Base-by-base conservation (phyloP, 2,113 vertebrate genomes). In the Myxocyprinus asiaticus region DNA sequence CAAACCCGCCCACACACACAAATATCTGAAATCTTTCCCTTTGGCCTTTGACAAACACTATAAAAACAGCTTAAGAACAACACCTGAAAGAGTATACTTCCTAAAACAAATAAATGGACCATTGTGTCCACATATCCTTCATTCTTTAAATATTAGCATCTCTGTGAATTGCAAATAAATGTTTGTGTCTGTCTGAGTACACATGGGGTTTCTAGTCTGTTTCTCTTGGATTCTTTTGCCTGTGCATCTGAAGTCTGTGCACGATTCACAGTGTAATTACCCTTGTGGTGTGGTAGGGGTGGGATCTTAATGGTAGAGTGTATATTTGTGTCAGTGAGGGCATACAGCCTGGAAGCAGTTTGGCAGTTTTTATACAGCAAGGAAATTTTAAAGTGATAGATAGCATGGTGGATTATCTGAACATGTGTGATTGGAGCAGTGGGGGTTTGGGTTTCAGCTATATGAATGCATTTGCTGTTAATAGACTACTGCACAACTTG, bases 221-320 rank as follows among this genome's bases (percentile, higher is more conserved):
- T 61, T 61, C 2, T n/a, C 42, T 56, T 53, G 63, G 73, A 9
- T 44, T 55, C 62, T 65, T 82, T 50, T 55, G 48, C 72, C 68
- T 53, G 77, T 79, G 70, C 56, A 77, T 80, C 66, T 77, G 12
- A 75, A 42, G 77, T 75, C 44, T 69, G 51, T 68, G 76, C 76
- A 65, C 65, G 82, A 53, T 76, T 78, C 65, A 81, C 79, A 79
- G 72, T 80, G 85, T 89, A 89, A 89, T 89, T 89, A 86, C 56
- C 50, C 55, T 50, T 83, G 65, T 79, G 70, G 45, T 75, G 86
- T 87, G 83, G 83, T 83, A n/a, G 61, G 80, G 43, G 80, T 77
- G 83, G 77, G 22, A 80, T 86, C 73, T 82, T 80, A 90, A 91
- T 88, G 51, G 83, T 85, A 85, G 77, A 64, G 81, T 80, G 61